Conservation (phyloP, 2,888 invertebrate species). For the Drosophila emarginata region DNA sequence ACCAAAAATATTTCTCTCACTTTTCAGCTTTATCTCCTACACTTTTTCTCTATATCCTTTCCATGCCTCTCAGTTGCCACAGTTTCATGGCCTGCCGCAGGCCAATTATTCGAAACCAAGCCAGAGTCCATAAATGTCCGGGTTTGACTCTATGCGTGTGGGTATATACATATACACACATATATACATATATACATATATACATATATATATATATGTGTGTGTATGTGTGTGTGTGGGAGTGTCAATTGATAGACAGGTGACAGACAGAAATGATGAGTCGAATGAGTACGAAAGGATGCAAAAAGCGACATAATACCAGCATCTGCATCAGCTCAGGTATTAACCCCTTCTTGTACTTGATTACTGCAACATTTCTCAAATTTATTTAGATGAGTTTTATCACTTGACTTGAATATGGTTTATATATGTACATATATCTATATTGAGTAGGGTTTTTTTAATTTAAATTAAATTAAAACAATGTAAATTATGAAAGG, state of each 20-base stretch:
- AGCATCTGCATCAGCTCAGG: background rate
- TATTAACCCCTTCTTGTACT: background rate
- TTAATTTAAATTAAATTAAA: no score
- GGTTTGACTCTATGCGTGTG: background rate
- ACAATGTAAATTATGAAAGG: no score
- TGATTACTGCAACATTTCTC: background rate
- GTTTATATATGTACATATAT: no score
- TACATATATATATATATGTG: background rate
- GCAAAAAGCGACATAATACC: background rate
- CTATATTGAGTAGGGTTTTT: no score
- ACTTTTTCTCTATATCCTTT: background rate
- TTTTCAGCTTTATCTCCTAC: background rate
- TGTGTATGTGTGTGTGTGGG: background rate
- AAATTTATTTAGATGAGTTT: background rate
- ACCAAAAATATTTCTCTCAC: background rate
- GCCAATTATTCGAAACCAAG: constrained; percentile 20
- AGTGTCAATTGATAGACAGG: constrained; percentile 16
- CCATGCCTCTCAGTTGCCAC: constrained; percentile 11
- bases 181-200: background rate
- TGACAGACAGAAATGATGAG: constrained; percentile 1
- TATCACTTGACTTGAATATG: no score
- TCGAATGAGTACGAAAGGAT: background rate
- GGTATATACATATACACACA: background rate
- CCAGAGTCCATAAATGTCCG: constrained; percentile 16
- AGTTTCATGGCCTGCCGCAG: background rate